Base-by-base conservation (phyloP, 2,113 vertebrate species). In the Bubo scandiacus region DNA sequence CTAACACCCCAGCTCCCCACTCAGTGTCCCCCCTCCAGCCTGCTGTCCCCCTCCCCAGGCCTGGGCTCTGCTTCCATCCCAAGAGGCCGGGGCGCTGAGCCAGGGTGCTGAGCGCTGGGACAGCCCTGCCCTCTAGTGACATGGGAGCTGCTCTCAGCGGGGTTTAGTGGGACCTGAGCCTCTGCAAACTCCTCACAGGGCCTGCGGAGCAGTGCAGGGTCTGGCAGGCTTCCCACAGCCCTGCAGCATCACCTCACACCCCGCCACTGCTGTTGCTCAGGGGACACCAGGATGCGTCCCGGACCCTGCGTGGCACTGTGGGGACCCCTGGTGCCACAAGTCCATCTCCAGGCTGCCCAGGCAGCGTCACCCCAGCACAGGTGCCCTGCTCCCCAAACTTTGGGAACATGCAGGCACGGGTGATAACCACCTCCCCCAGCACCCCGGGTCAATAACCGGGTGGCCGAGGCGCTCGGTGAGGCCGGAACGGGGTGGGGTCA, bases 81-180 rank as follows among this genome's bases (percentile, higher is more conserved):
- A 9, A 2, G 17, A 4, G 15, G 20, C 77, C 1, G 0, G 30
- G 49, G 65, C 0, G 13, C 86, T 30, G 71, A 36, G 47, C 38
- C 6, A 3, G 25, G 23, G 52, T 9, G 70, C 71, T 9, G 72
- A 72, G 55, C 9, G 0, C 8, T 11, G 66, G 80, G 45, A 85
- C 61, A 55, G 70, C 52, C 52, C 90, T 92, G 94, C 94, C 92
- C 94, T 86, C 95, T 94, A 90, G 85, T 3, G 88, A 54, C 5
- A 0, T 3, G 23, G 58, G 55, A 49, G 55, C 49, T 2, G 11
- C 59, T 43, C 47, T 18, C 26, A 1, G 63, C 63, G 1, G 49
- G 8, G 54, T 59, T 73, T 43, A 32, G 78, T 2, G 5, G 17
- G 6, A 65, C 20, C 82, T 15, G 78, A 34, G 85, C 32, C 57